These are phyloP conservation scores for Notolabrus celidotus DNA, from an alignment of 2,797 vertebrate species.

Conservation along the genomic window DNA sequence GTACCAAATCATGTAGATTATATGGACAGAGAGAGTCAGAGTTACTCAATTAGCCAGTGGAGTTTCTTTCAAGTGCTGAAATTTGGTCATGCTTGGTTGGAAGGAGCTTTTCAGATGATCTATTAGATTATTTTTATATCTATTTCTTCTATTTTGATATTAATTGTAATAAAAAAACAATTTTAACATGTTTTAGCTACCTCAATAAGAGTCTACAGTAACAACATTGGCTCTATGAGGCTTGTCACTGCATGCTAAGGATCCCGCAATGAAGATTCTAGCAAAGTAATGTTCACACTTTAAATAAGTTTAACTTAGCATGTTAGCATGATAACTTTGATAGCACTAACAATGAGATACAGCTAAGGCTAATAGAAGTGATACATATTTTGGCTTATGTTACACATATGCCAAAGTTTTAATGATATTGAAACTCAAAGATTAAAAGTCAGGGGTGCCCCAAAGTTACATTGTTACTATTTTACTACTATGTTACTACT, in stretches of 20 bases:
- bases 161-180: no score
- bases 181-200: no score
- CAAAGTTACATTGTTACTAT: not conserved
- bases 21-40: slow-evolving; percentile 11
- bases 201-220: not conserved
- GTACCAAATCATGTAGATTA: slow-evolving; percentile 38
- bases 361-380: not conserved
- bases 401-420: not conserved
- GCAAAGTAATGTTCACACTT: no score
- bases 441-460: not conserved
- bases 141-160: no score
- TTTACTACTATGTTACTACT: no score
- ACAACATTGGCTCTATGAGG: not conserved
- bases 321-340: not conserved
- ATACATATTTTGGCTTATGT: not conserved
- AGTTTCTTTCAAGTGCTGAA: not conserved
- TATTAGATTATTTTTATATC: not conserved
- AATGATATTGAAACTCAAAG: not conserved
- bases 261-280: no score
- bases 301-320: not conserved
- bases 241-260: no score
- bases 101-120: not conserved
- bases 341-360: not conserved
- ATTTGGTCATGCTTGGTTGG: not conserved
- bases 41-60: slow-evolving; percentile 17